Evolutionary conservation across 2,888 invertebrate genomes (phyloP), one percentile per base, ranked within the genome.

Genomic region (Himalopsyche kuldschensis): DNA sequence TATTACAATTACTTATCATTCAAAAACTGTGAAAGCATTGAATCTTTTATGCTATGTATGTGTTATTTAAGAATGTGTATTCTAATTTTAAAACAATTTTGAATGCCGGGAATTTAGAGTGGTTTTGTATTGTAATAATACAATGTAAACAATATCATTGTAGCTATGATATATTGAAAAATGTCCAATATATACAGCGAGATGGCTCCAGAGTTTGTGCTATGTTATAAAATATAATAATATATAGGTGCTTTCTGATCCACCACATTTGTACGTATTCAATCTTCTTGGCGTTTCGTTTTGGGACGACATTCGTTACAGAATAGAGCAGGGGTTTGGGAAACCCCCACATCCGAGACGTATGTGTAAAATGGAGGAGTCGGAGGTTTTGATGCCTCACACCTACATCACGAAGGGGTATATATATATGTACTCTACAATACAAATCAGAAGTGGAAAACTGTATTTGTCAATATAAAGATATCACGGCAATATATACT

Each of bases 211-310:
- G 20, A 55, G 55, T 20, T 20, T 55, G 55, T 55, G 55, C 55
- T 55, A 55, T 55, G 55, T n/a, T 55, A 55, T 55, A 55, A 55
- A 55, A 84, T 85, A 85, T 84, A 85, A 85, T 83, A 83, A 84
- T 84, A 82, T 85, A 84, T 84, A 84, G 84, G 80, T 77, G 86
- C 85, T 84, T 86, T 86, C 84, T 86, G 86, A 86, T 86, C 86
- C 86, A 82, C 83, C 85, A 85, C 86, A 86, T 86, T 86, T 86
- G 86, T 86, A 86, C 85, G 86, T 85, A 86, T 86, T 86, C 86
- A 86, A 86, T 86, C 86, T 86, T 86, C 86, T 85, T 79, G 84
- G 86, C 82, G 81, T 86, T 86, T 84, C 86, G 85, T 86, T 86
- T 86, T 86, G 84, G 84, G 83, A 81, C 85, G 86, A 86, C 86